Conservation (phyloP, 1,140 invertebrate genomes). For the Scaptomyza pallida region DNA sequence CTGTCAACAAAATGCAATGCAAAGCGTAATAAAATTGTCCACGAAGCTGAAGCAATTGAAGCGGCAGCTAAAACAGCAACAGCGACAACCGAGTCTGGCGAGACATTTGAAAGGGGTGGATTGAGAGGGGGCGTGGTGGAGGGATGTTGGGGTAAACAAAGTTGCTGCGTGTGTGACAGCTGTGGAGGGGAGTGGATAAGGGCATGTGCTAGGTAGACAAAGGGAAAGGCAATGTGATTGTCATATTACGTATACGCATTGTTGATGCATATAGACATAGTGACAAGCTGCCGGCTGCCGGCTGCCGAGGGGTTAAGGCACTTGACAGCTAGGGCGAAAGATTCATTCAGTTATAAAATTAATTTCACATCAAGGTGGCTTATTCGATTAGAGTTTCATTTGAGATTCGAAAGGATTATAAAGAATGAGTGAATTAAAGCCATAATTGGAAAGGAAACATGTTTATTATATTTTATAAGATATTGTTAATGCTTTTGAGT, state of each 20-base stretch:
- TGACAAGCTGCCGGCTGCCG: not conserved
- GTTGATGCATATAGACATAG: conserved; percentile 23
- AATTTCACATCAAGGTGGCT: not conserved
- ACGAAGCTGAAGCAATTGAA: conserved; percentile 59
- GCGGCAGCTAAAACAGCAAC: conserved; percentile 6
- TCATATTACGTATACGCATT: conserved; percentile 76
- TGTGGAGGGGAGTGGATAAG: conserved; percentile 1
- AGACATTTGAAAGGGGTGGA: not conserved
- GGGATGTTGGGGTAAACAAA: conserved; percentile 59
- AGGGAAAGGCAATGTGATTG: conserved; percentile 49
- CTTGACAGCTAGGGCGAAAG: not conserved
- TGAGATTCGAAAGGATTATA: too few species aligned
- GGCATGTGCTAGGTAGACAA: not conserved
- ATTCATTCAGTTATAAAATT: not conserved
- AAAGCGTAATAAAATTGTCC: conserved; percentile 82
- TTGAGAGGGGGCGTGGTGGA: too few species aligned
- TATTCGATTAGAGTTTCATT: not conserved
- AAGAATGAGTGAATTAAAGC: too few species aligned
- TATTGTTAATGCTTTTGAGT: too few species aligned
- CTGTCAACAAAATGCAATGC: conserved; percentile 83
- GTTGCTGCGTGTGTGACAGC: conserved; percentile 51
- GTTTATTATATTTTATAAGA: too few species aligned
- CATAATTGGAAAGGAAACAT: too few species aligned
- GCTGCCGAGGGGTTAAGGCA: not conserved
- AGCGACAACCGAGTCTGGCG: not conserved